phyloP scores from a whole-genome alignment of 1,140 invertebrate genomes.

The Cyphomyrmex costatus region DNA sequence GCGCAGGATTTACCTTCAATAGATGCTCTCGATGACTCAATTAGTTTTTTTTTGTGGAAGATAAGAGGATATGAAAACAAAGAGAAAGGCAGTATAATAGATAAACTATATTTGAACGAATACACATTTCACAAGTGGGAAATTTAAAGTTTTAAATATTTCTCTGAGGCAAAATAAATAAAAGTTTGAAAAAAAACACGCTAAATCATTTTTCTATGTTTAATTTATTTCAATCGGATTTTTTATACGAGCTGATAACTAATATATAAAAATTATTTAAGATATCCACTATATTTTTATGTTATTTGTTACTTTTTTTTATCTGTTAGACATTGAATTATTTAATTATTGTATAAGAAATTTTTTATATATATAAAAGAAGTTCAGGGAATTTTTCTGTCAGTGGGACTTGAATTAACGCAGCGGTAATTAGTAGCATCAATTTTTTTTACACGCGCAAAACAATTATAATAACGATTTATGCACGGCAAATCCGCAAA shows the following conservation, averaged over 20 bases:
- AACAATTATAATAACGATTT: constrained; percentile 64
- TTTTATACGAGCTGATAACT: background rate
- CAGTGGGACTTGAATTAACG: background rate
- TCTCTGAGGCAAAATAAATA: background rate
- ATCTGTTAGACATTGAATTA: background rate
- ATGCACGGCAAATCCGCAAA: constrained; percentile 58
- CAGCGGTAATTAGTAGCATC: background rate
- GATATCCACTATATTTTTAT: background rate
- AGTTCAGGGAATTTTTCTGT: background rate
- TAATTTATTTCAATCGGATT: background rate
- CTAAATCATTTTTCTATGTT: background rate
- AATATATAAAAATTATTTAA: background rate
- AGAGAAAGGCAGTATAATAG: background rate
- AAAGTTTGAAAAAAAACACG: constrained; percentile 2
- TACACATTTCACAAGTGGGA: background rate
- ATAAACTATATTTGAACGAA: background rate
- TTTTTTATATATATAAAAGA: background rate
- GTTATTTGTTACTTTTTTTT: background rate
- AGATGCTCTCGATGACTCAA: constrained; percentile 26
- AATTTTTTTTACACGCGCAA: constrained; percentile 12
- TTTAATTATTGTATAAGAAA: background rate
- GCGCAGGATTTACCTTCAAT: constrained; percentile 38
- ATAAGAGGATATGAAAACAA: background rate
- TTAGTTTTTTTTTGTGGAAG: constrained; percentile 23
- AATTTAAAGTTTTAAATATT: constrained; percentile 4